Evolutionary conservation across 2,113 vertebrate species (phyloP).

Genomic region (Albula glossodonta): DNA sequence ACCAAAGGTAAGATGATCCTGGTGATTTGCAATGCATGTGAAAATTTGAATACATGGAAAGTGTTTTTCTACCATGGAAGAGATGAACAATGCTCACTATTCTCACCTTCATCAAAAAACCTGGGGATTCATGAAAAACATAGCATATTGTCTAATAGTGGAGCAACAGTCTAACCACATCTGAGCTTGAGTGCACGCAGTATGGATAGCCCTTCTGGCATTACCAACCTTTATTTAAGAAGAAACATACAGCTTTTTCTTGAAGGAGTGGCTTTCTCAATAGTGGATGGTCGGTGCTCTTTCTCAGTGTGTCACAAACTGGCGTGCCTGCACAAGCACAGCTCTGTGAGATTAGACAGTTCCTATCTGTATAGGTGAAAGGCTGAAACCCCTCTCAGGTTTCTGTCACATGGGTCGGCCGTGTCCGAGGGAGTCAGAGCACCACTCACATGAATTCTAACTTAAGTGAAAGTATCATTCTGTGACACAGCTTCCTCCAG

Average conservation of each 20-base stretch:
- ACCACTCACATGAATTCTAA: not conserved
- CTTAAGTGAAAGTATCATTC: not conserved
- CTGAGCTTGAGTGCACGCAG: not conserved
- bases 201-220: not conserved
- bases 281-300: not conserved
- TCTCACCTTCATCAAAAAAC: not conserved
- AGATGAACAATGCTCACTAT: not conserved
- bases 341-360: not conserved
- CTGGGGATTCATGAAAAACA: not conserved
- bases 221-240: not conserved
- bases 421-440: not conserved
- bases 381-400: not conserved
- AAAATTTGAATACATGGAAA: conserved; percentile 13
- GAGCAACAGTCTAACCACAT: not conserved
- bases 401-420: not conserved
- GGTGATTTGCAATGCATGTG: conserved; percentile 10
- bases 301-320: not conserved
- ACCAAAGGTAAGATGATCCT: not conserved
- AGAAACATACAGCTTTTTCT: not conserved
- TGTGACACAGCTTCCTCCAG: not conserved
- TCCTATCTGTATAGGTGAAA: not conserved
- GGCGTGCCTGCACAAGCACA: not conserved
- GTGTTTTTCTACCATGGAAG: not conserved
- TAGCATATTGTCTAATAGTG: not conserved
- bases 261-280: not conserved